Conservation (phyloP, 2,113 vertebrate species). For the Okapia johnstoni region DNA sequence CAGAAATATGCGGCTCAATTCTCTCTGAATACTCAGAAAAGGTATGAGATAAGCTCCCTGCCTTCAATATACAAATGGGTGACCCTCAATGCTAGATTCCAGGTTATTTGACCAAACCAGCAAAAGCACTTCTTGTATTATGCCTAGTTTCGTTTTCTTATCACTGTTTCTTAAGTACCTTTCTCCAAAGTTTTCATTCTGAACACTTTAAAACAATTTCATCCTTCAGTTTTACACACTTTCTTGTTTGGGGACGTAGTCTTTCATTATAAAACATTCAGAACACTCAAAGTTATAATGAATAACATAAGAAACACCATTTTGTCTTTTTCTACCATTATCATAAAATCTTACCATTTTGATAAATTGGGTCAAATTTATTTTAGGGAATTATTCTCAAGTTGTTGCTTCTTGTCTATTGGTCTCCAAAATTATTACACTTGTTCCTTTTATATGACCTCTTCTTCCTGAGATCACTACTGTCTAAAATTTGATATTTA, state of each 20-base stretch:
- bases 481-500: background rate
- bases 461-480: constrained; percentile 9
- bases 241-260: background rate
- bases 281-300: background rate
- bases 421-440: background rate
- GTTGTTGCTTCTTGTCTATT: background rate
- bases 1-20: background rate
- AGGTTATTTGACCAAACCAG: background rate
- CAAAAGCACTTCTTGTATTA: background rate
- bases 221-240: background rate
- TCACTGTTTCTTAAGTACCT: background rate
- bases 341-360: background rate
- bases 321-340: background rate
- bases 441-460: background rate
- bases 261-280: background rate
- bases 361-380: background rate
- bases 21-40: background rate
- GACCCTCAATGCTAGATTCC: rapidly evolving
- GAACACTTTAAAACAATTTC: background rate
- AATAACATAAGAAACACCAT: background rate
- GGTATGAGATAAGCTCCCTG: background rate
- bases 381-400: background rate
- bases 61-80: background rate
- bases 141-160: background rate
- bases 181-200: background rate